These are phyloP conservation scores for Brachypteracias leptosomus DNA, from an alignment of 2,113 vertebrate species.

Conservation along the genomic window DNA sequence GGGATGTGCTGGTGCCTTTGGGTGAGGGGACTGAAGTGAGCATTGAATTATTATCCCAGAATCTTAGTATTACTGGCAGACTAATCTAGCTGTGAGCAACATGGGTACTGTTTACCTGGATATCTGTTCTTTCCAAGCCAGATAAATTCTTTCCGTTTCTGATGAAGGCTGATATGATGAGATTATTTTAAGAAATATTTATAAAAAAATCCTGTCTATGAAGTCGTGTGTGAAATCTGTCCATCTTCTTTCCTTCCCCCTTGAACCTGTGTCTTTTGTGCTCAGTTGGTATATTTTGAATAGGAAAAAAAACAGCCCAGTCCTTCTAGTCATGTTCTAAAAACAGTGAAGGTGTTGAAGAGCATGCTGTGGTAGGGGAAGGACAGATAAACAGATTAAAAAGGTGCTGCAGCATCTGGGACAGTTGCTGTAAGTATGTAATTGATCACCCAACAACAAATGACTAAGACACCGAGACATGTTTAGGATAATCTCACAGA, in stretches of 20 bases:
- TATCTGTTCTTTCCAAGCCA: not conserved
- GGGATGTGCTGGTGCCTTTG: not conserved
- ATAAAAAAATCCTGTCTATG: rapidly evolving
- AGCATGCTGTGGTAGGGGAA: not conserved
- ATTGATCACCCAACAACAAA: not conserved
- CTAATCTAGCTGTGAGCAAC: not conserved
- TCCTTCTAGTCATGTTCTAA: not conserved
- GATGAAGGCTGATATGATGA: not conserved
- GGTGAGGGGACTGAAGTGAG: not conserved
- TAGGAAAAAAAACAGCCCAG: no score
- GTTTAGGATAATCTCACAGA: not conserved
- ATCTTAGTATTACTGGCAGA: not conserved
- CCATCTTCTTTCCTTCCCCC: not conserved
- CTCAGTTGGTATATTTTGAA: not conserved
- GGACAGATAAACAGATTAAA: not conserved
- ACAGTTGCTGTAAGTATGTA: not conserved
- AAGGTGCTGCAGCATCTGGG: not conserved
- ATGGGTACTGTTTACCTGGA: not conserved
- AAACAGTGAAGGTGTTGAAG: not conserved
- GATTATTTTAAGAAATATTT: not conserved
- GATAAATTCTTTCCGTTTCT: not conserved
- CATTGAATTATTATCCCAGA: not conserved
- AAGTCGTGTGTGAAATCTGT: not conserved
- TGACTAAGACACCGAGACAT: not conserved
- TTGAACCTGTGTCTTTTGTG: not conserved